phyloP scores from a whole-genome alignment of 1,140 invertebrate genomes.

The Listronotus oregonensis region DNA sequence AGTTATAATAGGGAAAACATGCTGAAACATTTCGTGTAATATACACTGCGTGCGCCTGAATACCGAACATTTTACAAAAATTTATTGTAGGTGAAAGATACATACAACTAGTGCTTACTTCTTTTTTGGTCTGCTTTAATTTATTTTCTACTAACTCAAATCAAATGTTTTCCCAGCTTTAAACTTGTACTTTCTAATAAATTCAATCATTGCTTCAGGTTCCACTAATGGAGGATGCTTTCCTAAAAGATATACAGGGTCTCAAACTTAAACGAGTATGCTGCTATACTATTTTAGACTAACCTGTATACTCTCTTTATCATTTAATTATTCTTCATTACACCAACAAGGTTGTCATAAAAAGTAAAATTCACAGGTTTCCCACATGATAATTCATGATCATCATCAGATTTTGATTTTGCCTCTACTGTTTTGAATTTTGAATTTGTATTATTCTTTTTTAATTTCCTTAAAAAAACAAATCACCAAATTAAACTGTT shows the following conservation, averaged over 20 bases:
- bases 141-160: conserved; percentile 77
- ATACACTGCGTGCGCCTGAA: background rate
- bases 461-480: conserved; percentile 22
- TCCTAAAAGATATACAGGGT: conserved; percentile 48
- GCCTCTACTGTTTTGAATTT: conserved; percentile 9
- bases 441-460: conserved; percentile 16
- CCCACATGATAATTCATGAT: conserved; percentile 80
- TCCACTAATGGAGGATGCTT: conserved; percentile 65
- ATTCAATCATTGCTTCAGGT: conserved; percentile 74
- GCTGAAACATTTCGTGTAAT: too few species aligned
- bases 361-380: conserved; percentile 86
- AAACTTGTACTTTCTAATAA: conserved; percentile 64
- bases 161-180: conserved; percentile 73
- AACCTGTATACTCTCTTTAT: background rate
- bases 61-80: too few species aligned
- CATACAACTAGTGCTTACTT: conserved; percentile 56
- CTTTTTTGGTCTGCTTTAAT: conserved; percentile 80
- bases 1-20: too few species aligned
- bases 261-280: too few species aligned
- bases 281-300: too few species aligned
- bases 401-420: conserved; percentile 53
- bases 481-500: background rate
- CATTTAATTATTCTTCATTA: conserved; percentile 64
- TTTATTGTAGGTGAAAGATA: too few species aligned
- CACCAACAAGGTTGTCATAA: conserved; percentile 84